These are phyloP conservation scores for Ptyas mucosa DNA, from an alignment of 2,113 vertebrate genomes.

Conservation along the genomic window DNA sequence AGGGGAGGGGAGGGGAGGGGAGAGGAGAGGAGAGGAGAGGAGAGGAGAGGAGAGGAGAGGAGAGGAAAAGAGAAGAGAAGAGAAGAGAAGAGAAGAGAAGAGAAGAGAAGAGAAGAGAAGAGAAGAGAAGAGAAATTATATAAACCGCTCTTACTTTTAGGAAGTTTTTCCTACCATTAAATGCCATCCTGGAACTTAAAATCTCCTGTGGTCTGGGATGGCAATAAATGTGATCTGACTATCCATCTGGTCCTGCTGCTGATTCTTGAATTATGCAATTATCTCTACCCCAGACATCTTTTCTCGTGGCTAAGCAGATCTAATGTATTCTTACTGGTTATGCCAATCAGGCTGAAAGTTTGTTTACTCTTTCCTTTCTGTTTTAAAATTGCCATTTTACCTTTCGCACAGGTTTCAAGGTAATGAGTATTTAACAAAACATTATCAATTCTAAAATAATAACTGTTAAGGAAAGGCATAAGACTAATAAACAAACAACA, in stretches of 20 bases:
- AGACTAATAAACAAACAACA: background rate
- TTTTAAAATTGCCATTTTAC: background rate
- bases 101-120: no score
- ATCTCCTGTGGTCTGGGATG: background rate
- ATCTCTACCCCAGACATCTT: background rate
- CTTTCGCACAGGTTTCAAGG: background rate
- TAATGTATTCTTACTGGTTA: background rate
- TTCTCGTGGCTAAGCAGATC: background rate
- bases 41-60: no score
- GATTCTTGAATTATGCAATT: background rate
- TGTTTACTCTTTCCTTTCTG: slow-evolving; percentile 2
- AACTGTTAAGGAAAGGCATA: background rate
- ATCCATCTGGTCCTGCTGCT: background rate
- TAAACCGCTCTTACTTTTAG: background rate
- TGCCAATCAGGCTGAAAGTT: slow-evolving; percentile 14
- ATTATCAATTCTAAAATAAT: background rate
- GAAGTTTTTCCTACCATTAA: background rate
- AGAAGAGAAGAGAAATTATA: background rate
- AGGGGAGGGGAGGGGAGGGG: fast-evolving
- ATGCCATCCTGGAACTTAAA: background rate
- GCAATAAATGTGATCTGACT: background rate
- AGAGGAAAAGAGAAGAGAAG: no score
- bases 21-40: no score
- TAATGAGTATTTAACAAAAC: background rate
- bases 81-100: no score